phyloP scores from a whole-genome alignment of 2,797 vertebrate species.

The Anguilla anguilla region DNA sequence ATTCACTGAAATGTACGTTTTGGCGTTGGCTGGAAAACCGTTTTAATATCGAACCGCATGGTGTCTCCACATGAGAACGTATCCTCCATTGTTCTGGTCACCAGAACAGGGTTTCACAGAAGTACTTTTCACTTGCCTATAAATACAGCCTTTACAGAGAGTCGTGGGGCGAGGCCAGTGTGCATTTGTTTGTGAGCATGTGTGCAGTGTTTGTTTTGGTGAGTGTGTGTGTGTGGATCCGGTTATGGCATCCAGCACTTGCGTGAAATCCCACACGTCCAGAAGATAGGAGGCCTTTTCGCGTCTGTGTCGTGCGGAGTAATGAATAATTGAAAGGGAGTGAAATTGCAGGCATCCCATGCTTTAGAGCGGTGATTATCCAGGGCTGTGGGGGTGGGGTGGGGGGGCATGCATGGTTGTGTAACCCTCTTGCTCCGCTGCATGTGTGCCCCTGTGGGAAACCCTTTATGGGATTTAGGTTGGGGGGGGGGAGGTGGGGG shows the following conservation, averaged over 20 bases:
- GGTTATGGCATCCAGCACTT: slow-evolving; percentile 4
- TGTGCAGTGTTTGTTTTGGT: slow-evolving; percentile 11
- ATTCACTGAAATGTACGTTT: slow-evolving; percentile 25
- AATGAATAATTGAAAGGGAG: slow-evolving; percentile 22
- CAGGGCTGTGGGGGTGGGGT: not conserved
- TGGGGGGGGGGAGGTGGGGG: not conserved
- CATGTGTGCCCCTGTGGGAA: slow-evolving; percentile 5
- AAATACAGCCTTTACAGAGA: not conserved
- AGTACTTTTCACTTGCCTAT: slow-evolving; percentile 10
- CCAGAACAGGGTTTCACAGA: slow-evolving; percentile 25
- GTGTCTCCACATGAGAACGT: not conserved
- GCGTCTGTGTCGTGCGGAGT: not conserved
- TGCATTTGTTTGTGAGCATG: not conserved
- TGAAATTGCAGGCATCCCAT: slow-evolving; percentile 9
- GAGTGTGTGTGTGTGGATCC: not conserved
- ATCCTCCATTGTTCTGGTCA: slow-evolving; percentile 26
- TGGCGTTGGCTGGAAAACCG: slow-evolving; percentile 29
- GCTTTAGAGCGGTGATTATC: slow-evolving; percentile 28
- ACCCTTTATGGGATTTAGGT: not conserved
- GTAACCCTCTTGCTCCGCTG: not conserved
- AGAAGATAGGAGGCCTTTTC: not conserved
- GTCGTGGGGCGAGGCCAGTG: not conserved
- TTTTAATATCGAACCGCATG: slow-evolving; percentile 1
- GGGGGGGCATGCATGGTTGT: slow-evolving; percentile 14
- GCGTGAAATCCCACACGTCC: slow-evolving; percentile 10